These are phyloP conservation scores for Heliothis peltigera DNA, from an alignment of 2,888 invertebrate genomes.

Conservation along the genomic window DNA sequence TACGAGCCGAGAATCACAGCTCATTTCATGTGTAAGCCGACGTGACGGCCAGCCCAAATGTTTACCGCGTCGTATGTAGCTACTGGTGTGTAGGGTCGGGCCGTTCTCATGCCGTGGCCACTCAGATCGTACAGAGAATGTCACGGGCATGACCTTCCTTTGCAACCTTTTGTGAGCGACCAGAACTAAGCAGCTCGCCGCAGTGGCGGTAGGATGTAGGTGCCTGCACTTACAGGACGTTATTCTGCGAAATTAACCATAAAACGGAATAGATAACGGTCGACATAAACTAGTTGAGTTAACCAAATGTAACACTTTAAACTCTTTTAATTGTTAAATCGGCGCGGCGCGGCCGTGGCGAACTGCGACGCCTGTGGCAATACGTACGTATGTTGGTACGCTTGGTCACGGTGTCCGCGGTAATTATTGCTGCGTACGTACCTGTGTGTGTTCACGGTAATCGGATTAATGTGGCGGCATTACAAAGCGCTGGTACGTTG, in stretches of 20 bases:
- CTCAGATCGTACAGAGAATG: not conserved
- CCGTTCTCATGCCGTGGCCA: constrained; percentile 26
- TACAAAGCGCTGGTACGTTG: constrained; percentile 49
- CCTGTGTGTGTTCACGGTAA: constrained; percentile 59
- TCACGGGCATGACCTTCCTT: not conserved
- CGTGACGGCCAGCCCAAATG: constrained; percentile 24
- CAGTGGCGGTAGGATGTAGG: too few species aligned
- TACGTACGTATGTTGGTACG: constrained; percentile 16
- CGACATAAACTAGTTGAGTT: too few species aligned
- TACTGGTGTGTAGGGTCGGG: constrained; percentile 7
- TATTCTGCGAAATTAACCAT: not conserved
- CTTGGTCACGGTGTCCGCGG: constrained; percentile 51
- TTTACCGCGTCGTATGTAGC: constrained; percentile 8
- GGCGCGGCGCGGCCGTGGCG: constrained; percentile 35
- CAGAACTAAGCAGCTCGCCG: too few species aligned
- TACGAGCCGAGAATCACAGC: constrained; percentile 43
- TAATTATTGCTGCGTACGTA: constrained; percentile 56
- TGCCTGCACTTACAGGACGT: too few species aligned
- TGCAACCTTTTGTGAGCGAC: too few species aligned
- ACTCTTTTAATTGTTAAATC: constrained; percentile 49
- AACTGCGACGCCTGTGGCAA: constrained; percentile 5
- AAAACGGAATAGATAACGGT: too few species aligned
- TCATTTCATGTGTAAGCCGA: constrained; percentile 40
- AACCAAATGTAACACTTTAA: constrained; percentile 43
- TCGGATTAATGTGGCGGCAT: constrained; percentile 58